A percentile compares a stretch with the other conserved stretches of the same genome.
Conservation (phyloP, 2,113 vertebrate species). For the Fukomys damarensis region DNA sequence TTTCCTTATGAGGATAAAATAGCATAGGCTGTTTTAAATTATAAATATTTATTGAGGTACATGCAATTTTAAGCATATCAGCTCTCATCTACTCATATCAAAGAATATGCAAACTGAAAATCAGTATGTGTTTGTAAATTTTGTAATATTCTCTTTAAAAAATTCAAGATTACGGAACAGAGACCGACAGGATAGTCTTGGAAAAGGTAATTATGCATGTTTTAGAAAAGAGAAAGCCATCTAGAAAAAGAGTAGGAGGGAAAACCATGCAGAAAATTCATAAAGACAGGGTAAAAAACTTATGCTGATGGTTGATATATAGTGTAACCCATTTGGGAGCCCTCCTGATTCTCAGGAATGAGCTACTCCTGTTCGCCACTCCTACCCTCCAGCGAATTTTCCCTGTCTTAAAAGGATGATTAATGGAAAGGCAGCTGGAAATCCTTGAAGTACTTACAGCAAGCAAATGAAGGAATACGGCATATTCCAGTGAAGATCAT, state of each 20-base stretch:
- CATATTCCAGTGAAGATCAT: neutral
- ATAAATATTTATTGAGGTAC: neutral
- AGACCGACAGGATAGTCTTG: neutral
- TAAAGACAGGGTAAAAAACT: neutral
- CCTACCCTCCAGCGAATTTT: neutral
- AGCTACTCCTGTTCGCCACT: neutral
- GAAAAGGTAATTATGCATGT: neutral
- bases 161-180: neutral
- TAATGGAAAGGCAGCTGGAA: neutral
- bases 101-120: neutral
- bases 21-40: neutral
- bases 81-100: neutral
- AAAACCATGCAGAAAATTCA: neutral
- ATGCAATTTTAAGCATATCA: neutral
- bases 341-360: neutral
- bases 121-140: neutral
- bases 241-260: neutral
- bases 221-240: neutral
- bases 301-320: neutral
- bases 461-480: neutral
- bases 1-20: neutral
- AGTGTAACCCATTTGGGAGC: neutral
- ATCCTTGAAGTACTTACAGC: neutral
- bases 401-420: neutral
- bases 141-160: neutral